Conservation (phyloP, 2,888 invertebrate species). For the Andricus curvator region DNA sequence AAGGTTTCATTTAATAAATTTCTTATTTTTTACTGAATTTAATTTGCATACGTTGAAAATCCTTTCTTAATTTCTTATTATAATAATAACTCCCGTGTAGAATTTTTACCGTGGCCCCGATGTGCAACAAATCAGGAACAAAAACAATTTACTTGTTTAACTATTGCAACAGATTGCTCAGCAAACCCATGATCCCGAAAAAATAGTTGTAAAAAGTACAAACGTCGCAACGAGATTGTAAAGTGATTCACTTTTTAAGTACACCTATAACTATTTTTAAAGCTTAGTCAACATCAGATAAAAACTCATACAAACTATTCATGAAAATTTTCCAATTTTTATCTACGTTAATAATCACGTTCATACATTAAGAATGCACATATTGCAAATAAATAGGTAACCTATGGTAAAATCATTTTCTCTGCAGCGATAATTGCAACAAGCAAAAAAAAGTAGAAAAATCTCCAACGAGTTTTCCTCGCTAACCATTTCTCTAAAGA, state of each 20-base stretch:
- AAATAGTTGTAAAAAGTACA: background rate
- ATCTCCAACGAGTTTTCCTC: conserved; percentile 21
- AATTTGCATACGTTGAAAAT: background rate
- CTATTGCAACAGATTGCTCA: too few species aligned
- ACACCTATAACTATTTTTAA: background rate
- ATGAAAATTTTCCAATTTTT: background rate
- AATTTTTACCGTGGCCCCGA: too few species aligned
- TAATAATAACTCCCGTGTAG: too few species aligned
- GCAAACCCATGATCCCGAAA: background rate
- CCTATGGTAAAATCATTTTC: background rate
- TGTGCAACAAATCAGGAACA: too few species aligned
- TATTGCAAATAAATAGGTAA: background rate
- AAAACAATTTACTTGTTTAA: too few species aligned
- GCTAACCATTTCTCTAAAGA: conserved; percentile 33
- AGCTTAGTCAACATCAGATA: background rate
- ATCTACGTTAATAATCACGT: background rate
- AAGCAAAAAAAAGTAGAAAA: conserved; percentile 12
- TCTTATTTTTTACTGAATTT: background rate
- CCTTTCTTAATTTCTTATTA: too few species aligned
- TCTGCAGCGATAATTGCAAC: conserved; percentile 20
- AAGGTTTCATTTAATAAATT: background rate
- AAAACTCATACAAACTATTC: background rate
- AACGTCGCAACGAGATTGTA: background rate
- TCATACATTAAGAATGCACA: background rate
- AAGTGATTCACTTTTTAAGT: background rate